These are phyloP conservation scores for Dicerorhinus sumatrensis DNA, from an alignment of 2,113 vertebrate genomes.

Conservation along the genomic window DNA sequence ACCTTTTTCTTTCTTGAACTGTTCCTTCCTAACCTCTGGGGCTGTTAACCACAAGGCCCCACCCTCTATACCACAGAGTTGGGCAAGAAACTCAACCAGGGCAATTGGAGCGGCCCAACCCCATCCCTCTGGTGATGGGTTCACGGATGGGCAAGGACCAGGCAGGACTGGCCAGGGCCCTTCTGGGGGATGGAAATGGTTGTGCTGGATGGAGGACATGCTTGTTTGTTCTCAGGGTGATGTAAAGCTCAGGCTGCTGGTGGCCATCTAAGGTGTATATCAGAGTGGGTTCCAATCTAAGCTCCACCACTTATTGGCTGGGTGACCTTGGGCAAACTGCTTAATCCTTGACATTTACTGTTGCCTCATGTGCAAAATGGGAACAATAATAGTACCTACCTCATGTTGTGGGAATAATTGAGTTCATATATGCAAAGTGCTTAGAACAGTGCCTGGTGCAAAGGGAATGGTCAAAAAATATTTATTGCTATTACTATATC, in stretches of 20 bases:
- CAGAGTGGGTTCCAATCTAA: background rate
- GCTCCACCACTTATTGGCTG: background rate
- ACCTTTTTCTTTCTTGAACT: background rate
- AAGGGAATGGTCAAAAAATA: background rate
- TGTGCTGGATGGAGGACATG: background rate
- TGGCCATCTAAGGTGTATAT: background rate
- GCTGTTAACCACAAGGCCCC: background rate
- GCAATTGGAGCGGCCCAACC: background rate
- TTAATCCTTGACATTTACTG: background rate
- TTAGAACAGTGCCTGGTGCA: background rate
- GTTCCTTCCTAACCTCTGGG: slow-evolving; percentile 8
- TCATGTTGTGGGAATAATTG: background rate
- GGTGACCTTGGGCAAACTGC: background rate
- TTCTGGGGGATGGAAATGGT: background rate
- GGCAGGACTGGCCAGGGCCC: background rate
- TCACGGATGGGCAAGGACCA: background rate
- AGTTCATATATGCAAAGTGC: background rate
- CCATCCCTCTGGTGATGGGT: background rate
- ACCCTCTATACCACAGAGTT: background rate
- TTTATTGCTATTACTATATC: background rate
- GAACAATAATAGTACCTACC: background rate
- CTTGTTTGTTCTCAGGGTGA: background rate
- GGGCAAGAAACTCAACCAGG: background rate
- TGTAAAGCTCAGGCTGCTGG: background rate
- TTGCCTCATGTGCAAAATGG: background rate